These are phyloP conservation scores for Pterocles gutturalis DNA, from an alignment of 2,113 vertebrate species.

Conservation along the genomic window DNA sequence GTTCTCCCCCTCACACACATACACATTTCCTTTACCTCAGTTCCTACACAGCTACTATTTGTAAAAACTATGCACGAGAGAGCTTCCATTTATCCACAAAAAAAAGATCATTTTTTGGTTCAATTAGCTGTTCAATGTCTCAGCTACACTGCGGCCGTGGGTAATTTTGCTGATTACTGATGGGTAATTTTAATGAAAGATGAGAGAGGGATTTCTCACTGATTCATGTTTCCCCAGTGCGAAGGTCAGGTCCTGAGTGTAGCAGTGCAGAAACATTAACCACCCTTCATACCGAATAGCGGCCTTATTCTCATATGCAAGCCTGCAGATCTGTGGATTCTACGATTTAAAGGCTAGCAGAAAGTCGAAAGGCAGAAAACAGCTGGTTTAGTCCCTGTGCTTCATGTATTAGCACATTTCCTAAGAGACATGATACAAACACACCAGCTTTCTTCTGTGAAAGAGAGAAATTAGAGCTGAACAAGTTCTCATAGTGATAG, in stretches of 20 bases:
- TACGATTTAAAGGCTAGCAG: neutral
- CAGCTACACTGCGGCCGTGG: neutral
- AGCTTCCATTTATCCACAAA: constrained; percentile 5
- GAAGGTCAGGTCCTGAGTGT: constrained; percentile 37
- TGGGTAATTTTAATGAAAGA: constrained; percentile 41
- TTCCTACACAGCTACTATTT: neutral
- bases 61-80: neutral
- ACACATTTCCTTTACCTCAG: neutral
- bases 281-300: neutral
- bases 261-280: constrained; percentile 10
- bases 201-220: neutral
- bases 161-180: constrained; percentile 31
- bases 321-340: neutral
- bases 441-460: neutral
- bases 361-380: constrained; percentile 23
- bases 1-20: neutral
- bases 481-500: neutral
- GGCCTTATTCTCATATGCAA: constrained; percentile 15
- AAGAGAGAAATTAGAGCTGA: neutral
- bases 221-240: neutral
- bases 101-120: neutral
- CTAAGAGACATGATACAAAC: neutral
- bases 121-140: neutral
- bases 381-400: neutral
- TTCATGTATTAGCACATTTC: neutral